These are phyloP conservation scores for Ranitomeya imitator DNA, from an alignment of 2,113 vertebrate genomes.

Conservation along the genomic window DNA sequence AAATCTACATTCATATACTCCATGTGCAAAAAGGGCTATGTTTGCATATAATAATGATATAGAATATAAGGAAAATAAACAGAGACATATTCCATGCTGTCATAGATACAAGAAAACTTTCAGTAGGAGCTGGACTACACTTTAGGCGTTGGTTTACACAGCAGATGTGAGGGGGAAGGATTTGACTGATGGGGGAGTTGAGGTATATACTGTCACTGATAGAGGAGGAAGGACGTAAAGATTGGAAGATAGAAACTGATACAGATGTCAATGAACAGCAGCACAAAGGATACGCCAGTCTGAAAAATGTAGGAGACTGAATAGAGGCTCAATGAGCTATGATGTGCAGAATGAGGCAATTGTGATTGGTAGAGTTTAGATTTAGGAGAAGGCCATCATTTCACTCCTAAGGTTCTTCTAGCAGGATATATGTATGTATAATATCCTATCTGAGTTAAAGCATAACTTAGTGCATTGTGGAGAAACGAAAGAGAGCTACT, in stretches of 20 bases:
- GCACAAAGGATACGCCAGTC: background rate
- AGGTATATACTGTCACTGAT: background rate
- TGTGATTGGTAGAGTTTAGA: background rate
- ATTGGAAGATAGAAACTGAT: background rate
- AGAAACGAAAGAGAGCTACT: slow-evolving; percentile 12
- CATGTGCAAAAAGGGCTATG: background rate
- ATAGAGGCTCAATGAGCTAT: slow-evolving; percentile 20
- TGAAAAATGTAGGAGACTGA: background rate
- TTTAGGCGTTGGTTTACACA: background rate
- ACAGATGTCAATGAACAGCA: background rate
- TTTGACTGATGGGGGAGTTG: background rate
- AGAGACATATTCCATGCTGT: background rate
- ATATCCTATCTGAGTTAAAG: slow-evolving; percentile 13
- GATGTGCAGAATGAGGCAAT: background rate
- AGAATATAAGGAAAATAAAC: background rate
- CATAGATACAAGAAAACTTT: background rate
- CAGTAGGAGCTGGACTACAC: background rate
- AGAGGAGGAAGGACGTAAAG: background rate
- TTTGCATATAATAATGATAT: background rate
- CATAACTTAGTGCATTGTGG: background rate
- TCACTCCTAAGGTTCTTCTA: slow-evolving; percentile 11
- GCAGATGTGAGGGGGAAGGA: background rate
- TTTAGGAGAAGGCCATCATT: slow-evolving; percentile 14
- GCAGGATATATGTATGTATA: slow-evolving; percentile 8
- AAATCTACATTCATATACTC: background rate